Evolutionary conservation across 1,140 invertebrate genomes (phyloP).

Genomic region (Achatina immaculata): DNA sequence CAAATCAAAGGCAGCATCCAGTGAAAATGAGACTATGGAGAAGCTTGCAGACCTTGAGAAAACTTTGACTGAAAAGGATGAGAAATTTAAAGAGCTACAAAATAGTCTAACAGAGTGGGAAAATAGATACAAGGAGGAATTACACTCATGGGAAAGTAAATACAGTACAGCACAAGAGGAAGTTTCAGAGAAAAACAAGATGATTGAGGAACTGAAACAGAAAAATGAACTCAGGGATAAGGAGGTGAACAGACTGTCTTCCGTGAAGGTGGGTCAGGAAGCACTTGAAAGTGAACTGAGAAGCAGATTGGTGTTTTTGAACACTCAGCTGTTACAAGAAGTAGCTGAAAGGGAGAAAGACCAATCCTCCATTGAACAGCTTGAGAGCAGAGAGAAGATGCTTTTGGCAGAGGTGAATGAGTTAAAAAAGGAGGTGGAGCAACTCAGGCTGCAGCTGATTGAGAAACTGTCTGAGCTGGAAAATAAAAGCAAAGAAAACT

Average conservation of each 20-base stretch:
- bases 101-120: constrained; percentile 21
- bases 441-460: constrained; percentile 23
- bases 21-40: not conserved
- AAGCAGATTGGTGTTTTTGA: constrained; percentile 18
- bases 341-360: not conserved
- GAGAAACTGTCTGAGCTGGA: constrained; percentile 25
- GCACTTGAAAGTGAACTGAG: constrained; percentile 15
- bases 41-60: constrained; percentile 21
- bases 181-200: not conserved
- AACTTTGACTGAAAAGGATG: constrained; percentile 24
- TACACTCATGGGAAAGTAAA: not conserved
- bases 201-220: not conserved
- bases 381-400: not conserved
- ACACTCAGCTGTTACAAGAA: constrained; percentile 28
- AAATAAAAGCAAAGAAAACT: constrained; percentile 27
- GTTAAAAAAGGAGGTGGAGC: constrained; percentile 19
- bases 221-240: not conserved
- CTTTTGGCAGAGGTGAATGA: not conserved
- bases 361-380: not conserved
- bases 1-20: constrained; percentile 34
- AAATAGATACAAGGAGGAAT: not conserved
- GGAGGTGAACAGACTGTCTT: not conserved
- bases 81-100: constrained; percentile 16
- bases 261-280: constrained; percentile 3
- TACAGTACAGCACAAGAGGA: not conserved